Evolutionary conservation across 2,797 vertebrate genomes (phyloP).

Genomic region (Sebastes reedi): DNA sequence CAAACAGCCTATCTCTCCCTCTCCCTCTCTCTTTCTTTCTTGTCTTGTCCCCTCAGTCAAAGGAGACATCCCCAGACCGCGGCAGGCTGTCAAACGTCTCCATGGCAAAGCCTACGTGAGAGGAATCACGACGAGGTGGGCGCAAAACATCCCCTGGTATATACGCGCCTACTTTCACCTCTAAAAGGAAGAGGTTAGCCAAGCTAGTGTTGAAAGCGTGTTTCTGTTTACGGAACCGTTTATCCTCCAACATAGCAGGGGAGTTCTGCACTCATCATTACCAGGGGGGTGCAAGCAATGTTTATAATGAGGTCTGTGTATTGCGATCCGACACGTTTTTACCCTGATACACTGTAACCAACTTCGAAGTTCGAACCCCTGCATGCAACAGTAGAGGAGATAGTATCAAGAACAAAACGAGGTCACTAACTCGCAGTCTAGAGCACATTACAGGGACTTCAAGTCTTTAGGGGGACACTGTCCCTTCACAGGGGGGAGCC

Average conservation of each 20-base stretch:
- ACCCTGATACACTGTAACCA: background rate
- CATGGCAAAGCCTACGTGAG: conserved; percentile 76
- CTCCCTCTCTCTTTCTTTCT: background rate
- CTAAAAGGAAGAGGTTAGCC: background rate
- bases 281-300: background rate
- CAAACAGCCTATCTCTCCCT: too few species aligned
- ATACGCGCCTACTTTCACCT: conserved; percentile 24
- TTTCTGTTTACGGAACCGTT: background rate
- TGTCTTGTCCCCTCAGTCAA: conserved; percentile 26
- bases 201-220: background rate
- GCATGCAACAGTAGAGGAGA: background rate
- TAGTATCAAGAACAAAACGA: background rate
- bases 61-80: conserved; percentile 57
- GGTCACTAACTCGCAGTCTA: background rate
- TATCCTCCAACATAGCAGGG: background rate
- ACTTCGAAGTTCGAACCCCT: background rate
- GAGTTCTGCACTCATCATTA: background rate
- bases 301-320: background rate
- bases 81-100: conserved; percentile 76
- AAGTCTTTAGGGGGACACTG: background rate
- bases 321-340: background rate
- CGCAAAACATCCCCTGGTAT: conserved; percentile 21
- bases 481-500: background rate
- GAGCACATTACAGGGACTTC: background rate
- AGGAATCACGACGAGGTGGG: conserved; percentile 64